These are phyloP conservation scores for Aldabrachelys gigantea DNA, from an alignment of 2,113 vertebrate species.

Conservation along the genomic window DNA sequence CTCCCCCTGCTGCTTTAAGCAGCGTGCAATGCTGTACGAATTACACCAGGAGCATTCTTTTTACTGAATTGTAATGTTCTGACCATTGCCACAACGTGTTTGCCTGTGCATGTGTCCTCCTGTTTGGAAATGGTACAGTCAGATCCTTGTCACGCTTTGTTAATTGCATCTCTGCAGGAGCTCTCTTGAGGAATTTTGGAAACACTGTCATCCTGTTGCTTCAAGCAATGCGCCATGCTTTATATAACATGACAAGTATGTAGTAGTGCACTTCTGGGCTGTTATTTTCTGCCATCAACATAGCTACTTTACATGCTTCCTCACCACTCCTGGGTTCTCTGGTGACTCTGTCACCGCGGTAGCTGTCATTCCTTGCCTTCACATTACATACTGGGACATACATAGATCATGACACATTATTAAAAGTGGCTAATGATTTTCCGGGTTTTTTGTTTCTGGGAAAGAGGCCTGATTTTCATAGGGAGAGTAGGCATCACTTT, in stretches of 20 bases:
- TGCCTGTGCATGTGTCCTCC: neutral
- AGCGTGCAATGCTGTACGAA: fast-evolving
- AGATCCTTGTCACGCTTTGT: neutral
- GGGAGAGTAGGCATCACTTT: neutral
- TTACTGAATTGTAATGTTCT: neutral
- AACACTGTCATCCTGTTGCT: fast-evolving
- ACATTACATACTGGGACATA: fast-evolving
- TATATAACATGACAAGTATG: neutral
- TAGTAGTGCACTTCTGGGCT: neutral
- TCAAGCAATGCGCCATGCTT: neutral
- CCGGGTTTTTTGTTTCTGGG: neutral
- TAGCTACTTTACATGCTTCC: neutral
- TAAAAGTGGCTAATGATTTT: neutral
- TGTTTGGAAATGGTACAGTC: neutral
- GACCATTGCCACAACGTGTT: fast-evolving
- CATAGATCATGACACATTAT: neutral
- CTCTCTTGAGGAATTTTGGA: neutral
- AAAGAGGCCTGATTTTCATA: neutral
- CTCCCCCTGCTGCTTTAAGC: neutral
- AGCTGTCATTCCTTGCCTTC: neutral
- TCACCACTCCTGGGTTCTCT: neutral
- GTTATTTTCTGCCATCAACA: neutral
- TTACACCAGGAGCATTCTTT: neutral
- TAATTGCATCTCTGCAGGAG: neutral
- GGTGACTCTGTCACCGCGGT: neutral